These are phyloP conservation scores for Caranx melampygus DNA, from an alignment of 2,113 vertebrate species.

Conservation along the genomic window DNA sequence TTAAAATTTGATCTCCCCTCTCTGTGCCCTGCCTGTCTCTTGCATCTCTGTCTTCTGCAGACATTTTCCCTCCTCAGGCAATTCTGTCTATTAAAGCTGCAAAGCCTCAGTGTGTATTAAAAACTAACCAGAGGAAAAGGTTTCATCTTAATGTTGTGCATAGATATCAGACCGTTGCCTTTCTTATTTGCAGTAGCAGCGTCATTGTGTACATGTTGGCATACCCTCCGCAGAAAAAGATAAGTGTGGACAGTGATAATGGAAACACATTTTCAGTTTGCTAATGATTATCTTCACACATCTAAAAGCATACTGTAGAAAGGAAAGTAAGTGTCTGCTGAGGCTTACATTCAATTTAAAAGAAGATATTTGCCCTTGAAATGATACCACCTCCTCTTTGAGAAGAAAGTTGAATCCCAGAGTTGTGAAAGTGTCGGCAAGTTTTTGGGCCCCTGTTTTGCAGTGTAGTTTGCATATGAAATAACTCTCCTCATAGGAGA, in stretches of 20 bases:
- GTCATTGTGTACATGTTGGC: not conserved
- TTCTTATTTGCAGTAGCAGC: not conserved
- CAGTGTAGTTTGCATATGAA: too few species aligned
- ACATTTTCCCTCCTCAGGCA: not conserved
- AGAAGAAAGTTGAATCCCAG: too few species aligned
- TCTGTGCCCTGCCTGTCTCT: not conserved
- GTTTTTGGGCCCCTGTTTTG: too few species aligned
- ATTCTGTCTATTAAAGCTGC: not conserved
- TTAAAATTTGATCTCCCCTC: constrained; percentile 14
- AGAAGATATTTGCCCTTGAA: too few species aligned
- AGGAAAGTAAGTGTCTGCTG: too few species aligned
- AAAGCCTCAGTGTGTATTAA: not conserved
- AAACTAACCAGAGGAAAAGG: constrained; percentile 8
- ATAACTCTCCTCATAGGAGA: too few species aligned
- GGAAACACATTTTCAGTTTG: not conserved
- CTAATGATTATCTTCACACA: too few species aligned
- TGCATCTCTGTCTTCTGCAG: not conserved
- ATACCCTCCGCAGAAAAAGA: not conserved
- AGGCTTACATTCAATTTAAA: too few species aligned
- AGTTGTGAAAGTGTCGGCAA: too few species aligned
- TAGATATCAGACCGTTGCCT: not conserved
- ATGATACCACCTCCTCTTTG: too few species aligned
- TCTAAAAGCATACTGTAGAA: too few species aligned
- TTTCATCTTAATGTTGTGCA: not conserved
- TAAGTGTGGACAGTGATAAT: not conserved